Conservation (phyloP, 2,797 vertebrate genomes). For the Hydrophis major region DNA sequence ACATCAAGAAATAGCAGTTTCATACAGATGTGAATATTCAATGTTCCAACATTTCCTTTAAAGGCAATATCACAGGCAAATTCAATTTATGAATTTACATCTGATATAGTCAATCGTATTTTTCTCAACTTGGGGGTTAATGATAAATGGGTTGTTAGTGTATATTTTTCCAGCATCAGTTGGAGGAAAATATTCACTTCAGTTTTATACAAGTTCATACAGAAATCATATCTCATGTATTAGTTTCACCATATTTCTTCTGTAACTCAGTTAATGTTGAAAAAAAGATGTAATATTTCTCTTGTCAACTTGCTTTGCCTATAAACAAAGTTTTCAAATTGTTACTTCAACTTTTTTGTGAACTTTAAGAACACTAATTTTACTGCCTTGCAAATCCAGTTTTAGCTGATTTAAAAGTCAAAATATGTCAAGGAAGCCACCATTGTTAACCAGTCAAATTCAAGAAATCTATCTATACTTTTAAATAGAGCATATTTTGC, state of each 20-base stretch:
- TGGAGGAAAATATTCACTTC: neutral
- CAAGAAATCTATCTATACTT: neutral
- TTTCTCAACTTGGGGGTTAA: neutral
- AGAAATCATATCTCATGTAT: neutral
- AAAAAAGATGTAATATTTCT: neutral
- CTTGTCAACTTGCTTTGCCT: neutral
- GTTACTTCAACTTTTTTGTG: neutral
- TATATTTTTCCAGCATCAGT: neutral
- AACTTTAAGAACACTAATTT: neutral
- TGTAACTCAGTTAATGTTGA: neutral
- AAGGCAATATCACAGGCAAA: neutral
- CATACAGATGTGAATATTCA: neutral
- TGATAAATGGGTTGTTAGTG: neutral
- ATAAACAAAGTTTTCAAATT: neutral
- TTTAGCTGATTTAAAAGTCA: neutral
- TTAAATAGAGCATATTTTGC: neutral
- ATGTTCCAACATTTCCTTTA: neutral
- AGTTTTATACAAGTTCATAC: neutral
- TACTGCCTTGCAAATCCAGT: neutral
- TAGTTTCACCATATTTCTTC: neutral
- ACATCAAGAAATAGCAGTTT: neutral
- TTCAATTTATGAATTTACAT: neutral
- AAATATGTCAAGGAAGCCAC: neutral
- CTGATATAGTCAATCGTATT: neutral
- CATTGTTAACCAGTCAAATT: neutral